Conservation (phyloP, 2,797 vertebrate genomes). For the Falco peregrinus region DNA sequence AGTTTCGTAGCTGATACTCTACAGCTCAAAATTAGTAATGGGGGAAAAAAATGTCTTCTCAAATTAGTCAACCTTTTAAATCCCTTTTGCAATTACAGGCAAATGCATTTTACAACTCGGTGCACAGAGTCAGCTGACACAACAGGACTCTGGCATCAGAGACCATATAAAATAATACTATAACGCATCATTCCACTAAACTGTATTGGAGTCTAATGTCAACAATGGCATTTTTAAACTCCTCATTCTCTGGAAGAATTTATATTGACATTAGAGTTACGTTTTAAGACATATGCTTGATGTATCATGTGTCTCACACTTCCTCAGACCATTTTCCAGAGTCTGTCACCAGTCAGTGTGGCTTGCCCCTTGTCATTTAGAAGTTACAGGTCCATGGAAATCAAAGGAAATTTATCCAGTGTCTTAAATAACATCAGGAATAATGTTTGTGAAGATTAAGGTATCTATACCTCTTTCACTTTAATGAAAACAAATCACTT, state of each 20-base stretch:
- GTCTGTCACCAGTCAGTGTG: background rate
- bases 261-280: background rate
- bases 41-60: background rate
- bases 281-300: background rate
- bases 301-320: background rate
- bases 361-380: background rate
- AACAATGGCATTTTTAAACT: background rate
- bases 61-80: background rate
- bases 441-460: background rate
- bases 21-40: background rate
- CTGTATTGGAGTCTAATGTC: background rate
- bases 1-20: background rate
- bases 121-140: background rate
- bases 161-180: background rate
- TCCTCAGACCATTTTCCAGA: constrained; percentile 18
- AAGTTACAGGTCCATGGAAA: background rate
- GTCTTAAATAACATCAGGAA: background rate
- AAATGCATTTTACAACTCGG: background rate
- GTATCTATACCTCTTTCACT: background rate
- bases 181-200: background rate
- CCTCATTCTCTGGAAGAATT: constrained; percentile 9
- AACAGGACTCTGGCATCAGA: background rate
- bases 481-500: background rate
- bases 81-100: background rate
- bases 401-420: background rate